These are phyloP conservation scores for Marcusenius ussheri DNA, from an alignment of 2,113 vertebrate species.

Conservation along the genomic window DNA sequence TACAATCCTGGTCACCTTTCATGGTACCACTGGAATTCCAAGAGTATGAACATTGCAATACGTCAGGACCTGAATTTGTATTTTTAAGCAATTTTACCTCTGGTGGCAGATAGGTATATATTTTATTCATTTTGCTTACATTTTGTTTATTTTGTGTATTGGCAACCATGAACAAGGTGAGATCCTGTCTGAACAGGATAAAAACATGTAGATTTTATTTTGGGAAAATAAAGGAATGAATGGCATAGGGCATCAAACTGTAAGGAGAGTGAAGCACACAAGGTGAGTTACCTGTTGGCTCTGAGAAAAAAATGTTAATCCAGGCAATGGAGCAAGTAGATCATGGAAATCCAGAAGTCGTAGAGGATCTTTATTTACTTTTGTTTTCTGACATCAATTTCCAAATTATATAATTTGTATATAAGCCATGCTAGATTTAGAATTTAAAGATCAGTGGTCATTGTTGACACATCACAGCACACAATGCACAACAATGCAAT, in stretches of 20 bases:
- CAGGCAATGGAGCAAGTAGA: neutral
- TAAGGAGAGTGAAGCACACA: neutral
- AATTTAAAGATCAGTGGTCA: no score
- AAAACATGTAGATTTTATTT: neutral
- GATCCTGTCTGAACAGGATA: conserved; percentile 19
- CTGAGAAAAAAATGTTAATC: neutral
- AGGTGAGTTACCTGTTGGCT: neutral
- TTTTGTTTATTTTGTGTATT: neutral
- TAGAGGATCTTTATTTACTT: neutral
- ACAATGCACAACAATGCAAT: no score
- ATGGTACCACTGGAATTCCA: neutral
- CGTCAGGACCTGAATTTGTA: neutral
- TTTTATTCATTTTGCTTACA: neutral
- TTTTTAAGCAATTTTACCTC: neutral
- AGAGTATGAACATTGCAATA: neutral
- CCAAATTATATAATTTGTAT: neutral
- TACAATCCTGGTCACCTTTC: conserved; percentile 11
- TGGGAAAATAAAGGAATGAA: conserved; percentile 18
- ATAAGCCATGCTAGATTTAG: neutral
- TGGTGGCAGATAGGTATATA: neutral
- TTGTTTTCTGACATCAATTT: neutral
- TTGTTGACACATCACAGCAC: no score
- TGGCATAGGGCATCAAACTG: conserved; percentile 21
- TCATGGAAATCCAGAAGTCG: neutral
- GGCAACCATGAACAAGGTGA: conserved; percentile 36